Conservation (phyloP, 2,113 vertebrate genomes). For the Nyctereutes procyonoides region DNA sequence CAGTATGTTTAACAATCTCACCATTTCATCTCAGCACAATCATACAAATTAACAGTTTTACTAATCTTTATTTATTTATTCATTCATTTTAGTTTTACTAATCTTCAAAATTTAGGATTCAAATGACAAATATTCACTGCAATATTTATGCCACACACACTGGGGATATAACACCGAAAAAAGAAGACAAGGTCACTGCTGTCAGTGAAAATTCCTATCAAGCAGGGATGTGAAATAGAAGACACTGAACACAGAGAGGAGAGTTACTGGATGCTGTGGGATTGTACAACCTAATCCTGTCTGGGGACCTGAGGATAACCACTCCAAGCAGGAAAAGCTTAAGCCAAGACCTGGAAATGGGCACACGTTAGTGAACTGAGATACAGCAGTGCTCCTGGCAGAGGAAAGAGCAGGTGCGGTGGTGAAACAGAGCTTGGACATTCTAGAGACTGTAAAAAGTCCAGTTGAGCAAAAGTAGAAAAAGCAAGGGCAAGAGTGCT, state of each 20-base stretch:
- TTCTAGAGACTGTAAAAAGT: background rate
- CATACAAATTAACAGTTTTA: background rate
- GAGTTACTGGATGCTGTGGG: background rate
- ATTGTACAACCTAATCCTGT: background rate
- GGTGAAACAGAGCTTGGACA: background rate
- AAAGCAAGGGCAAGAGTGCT: background rate
- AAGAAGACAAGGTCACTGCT: background rate
- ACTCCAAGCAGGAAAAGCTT: background rate
- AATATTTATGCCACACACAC: background rate
- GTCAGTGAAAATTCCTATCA: background rate
- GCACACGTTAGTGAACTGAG: background rate
- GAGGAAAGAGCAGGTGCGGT: background rate
- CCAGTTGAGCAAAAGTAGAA: background rate
- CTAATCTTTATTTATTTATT: background rate
- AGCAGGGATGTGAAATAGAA: background rate
- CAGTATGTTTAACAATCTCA: constrained; percentile 6
- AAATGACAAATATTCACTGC: constrained; percentile 15
- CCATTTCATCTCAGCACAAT: background rate
- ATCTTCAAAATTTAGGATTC: constrained; percentile 40
- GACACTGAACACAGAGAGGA: background rate
- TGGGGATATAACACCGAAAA: background rate
- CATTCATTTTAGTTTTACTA: background rate
- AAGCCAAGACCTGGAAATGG: background rate
- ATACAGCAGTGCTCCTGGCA: background rate
- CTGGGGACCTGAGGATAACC: background rate